Evolutionary conservation across 2,888 invertebrate species (phyloP).

Genomic region (Alsophila aescularia): DNA sequence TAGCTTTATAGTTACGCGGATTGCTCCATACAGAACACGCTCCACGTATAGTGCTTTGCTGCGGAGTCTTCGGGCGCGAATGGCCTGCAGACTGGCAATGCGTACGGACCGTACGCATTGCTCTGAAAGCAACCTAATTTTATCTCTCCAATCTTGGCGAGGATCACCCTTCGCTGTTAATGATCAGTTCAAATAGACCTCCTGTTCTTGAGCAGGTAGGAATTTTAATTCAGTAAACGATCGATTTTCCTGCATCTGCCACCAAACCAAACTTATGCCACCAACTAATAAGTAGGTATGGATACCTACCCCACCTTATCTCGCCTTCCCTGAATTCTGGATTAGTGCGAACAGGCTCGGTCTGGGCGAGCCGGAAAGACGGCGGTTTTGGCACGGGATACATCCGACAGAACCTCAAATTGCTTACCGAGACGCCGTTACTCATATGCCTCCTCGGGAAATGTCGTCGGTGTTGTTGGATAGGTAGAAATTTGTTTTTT

Average conservation of each 20-base stretch:
- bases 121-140: too few relatives aligned
- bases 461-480: constrained; percentile 53
- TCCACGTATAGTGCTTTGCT: too few relatives aligned
- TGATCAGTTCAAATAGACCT: too few relatives aligned
- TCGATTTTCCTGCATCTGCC: neutral
- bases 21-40: too few relatives aligned
- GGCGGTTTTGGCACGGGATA: constrained; percentile 74
- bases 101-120: too few relatives aligned
- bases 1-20: too few relatives aligned
- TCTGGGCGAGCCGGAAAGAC: constrained; percentile 62
- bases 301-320: constrained; percentile 19
- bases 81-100: too few relatives aligned
- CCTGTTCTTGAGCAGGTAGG: too few relatives aligned
- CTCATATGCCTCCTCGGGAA: constrained; percentile 66
- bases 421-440: constrained; percentile 73
- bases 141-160: too few relatives aligned
- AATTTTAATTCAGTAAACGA: too few relatives aligned
- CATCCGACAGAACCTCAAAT: constrained; percentile 73
- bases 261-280: neutral
- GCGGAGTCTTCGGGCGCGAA: too few relatives aligned
- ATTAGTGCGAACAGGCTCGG: constrained; percentile 45
- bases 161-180: too few relatives aligned
- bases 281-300: constrained; percentile 1
- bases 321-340: constrained; percentile 46
- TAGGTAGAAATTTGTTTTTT: constrained; percentile 27